phyloP scores from a whole-genome alignment of 2,888 invertebrate species.

The Plagodis pulveraria region DNA sequence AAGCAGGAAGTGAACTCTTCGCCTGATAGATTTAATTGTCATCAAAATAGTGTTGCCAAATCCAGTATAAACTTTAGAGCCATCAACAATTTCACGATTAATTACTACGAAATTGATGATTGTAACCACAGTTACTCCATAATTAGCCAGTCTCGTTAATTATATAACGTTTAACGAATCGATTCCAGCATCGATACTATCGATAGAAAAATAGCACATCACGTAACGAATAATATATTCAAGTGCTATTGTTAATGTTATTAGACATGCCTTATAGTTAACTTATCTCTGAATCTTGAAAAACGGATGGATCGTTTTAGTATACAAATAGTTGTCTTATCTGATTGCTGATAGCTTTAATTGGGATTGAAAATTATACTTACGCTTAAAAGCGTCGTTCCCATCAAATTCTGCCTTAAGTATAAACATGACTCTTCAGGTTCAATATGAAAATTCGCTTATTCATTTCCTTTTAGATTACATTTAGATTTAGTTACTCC shows the following conservation, averaged over 20 bases:
- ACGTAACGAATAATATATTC: conserved; percentile 11
- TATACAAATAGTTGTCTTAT: conserved; percentile 22
- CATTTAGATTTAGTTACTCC: conserved; percentile 47
- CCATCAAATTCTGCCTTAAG: too few species aligned
- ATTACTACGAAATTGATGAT: conserved; percentile 15
- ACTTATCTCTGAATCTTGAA: conserved; percentile 11
- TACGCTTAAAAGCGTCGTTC: not conserved
- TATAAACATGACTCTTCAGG: conserved; percentile 4
- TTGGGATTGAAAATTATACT: not conserved
- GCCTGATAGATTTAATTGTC: not conserved
- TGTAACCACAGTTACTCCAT: conserved; percentile 17
- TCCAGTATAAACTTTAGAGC: conserved; percentile 2
- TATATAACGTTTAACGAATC: conserved; percentile 26
- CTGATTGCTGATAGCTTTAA: conserved; percentile 14
- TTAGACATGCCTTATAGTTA: conserved; percentile 13
- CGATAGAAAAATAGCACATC: conserved; percentile 10
- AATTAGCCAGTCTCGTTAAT: conserved; percentile 25
- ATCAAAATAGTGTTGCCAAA: conserved; percentile 2
- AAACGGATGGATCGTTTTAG: conserved; percentile 10
- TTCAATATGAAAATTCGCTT: conserved; percentile 30
- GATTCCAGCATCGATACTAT: conserved; percentile 21
- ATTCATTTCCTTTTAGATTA: conserved; percentile 46
- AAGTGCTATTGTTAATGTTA: conserved; percentile 17
- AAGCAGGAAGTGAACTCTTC: not conserved
- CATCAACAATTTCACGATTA: conserved; percentile 23